Evolutionary conservation across 2,113 vertebrate genomes (phyloP), one percentile per base, ranked within the genome.

Genomic region (Microtus ochrogaster): DNA sequence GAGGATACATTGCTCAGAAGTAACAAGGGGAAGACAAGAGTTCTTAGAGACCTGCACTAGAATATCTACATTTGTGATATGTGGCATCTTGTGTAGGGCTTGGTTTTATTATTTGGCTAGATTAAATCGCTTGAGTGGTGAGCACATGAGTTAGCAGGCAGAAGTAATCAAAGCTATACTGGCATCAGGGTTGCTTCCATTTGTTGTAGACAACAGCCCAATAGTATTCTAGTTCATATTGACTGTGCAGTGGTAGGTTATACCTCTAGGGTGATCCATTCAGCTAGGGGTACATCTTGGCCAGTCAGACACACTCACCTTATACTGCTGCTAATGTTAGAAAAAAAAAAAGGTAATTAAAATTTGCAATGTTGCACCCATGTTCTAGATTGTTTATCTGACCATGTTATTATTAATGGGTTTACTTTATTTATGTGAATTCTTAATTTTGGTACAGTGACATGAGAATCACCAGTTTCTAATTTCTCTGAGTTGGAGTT

Each of bases 361-460:
- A 73, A 49, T 49, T 86, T 49, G 36, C 44, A 58, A 33, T 41
- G 13, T 63, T 96, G 21, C 47, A 16, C 0, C 81, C 16, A 22
- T 26, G n/a, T 41, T 76, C 30, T 78, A 78, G 19, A 58, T 6
- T 73, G 3, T 33, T n/a, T 39, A 12, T 89, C 89, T 94, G 26
- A 70, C 65, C 26, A 61, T 44, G 68, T 11, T 33, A 14, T n/a
- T 83, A 33, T 30, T 26, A 83, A 72, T 39, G 39, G 33, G 55
- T n/a, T 5, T 21, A 81, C 8, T 26, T 30, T 55, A 94, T 33
- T 47, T 2, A 73, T 1, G 0, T 58, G 6, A 49, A 44, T 85
- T 92, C 88, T 41, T 47, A 78, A 79, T 58, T 96, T 83, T 83
- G n/a, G 55, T 78, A 58, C 68, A 72, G 70, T 94, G 16, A 79